Conservation (phyloP, 2,113 vertebrate species). For the Anas platyrhynchos region DNA sequence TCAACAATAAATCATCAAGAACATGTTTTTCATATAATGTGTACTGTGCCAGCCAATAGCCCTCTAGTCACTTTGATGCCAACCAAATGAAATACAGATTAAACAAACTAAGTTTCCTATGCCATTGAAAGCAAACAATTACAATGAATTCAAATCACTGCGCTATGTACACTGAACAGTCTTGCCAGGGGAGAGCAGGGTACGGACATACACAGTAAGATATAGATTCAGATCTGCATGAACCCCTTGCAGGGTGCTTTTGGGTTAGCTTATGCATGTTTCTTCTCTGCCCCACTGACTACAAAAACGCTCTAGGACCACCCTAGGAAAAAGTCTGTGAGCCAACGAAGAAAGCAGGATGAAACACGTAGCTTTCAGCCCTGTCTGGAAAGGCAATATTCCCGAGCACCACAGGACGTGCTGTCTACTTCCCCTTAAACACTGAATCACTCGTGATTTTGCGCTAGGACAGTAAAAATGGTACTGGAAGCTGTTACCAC, state of each 20-base stretch:
- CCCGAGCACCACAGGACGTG: rapidly evolving
- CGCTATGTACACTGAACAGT: rapidly evolving
- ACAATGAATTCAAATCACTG: background rate
- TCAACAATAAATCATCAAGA: constrained; percentile 22
- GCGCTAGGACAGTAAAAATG: background rate
- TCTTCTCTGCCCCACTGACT: background rate
- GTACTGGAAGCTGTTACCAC: background rate
- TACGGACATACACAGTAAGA: rapidly evolving
- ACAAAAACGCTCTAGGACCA: background rate
- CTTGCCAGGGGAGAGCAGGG: background rate
- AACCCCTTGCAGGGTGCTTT: background rate
- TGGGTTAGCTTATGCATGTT: rapidly evolving
- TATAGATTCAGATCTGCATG: background rate
- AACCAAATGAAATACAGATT: constrained; percentile 34
- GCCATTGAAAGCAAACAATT: background rate
- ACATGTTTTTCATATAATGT: background rate
- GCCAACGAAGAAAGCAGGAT: background rate
- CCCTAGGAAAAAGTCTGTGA: background rate
- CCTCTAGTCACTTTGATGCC: background rate
- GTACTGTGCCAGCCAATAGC: background rate
- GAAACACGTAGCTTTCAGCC: background rate
- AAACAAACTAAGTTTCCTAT: constrained; percentile 3
- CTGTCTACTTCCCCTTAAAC: background rate
- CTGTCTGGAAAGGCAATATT: background rate
- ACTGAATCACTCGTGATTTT: background rate